These are phyloP conservation scores for Orthonychiurus folsomi DNA, from an alignment of 2,888 invertebrate species.

Conservation along the genomic window DNA sequence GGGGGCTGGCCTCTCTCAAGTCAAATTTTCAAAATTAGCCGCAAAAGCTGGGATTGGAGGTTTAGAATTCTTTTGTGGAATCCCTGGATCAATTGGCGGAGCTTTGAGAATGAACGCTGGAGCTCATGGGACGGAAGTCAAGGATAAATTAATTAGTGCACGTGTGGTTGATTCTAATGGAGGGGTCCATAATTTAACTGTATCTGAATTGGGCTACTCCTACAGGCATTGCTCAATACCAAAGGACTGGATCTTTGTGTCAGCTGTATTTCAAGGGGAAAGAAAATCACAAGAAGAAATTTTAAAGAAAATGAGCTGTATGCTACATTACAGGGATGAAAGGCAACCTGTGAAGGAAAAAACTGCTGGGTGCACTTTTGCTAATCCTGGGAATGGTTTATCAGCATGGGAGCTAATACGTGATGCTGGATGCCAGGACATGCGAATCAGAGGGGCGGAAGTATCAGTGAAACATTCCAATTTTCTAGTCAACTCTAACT, in stretches of 20 bases:
- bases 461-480: slow-evolving; percentile 2
- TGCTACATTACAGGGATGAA: background rate
- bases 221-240: background rate
- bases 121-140: slow-evolving; percentile 8
- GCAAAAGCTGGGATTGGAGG: slow-evolving; percentile 5
- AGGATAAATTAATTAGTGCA: background rate
- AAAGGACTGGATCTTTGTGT: slow-evolving; percentile 5
- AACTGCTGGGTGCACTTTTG: slow-evolving; percentile 4
- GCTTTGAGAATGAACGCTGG: slow-evolving; percentile 6
- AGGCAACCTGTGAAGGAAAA: slow-evolving; percentile 1
- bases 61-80: slow-evolving; percentile 7
- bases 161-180: background rate
- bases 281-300: background rate
- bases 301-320: background rate
- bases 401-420: background rate
- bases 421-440: background rate
- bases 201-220: background rate
- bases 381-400: background rate
- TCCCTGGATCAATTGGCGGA: slow-evolving; percentile 2
- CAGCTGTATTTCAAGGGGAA: background rate
- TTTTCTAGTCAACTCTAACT: slow-evolving; percentile 1
- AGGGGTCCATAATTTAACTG: background rate
- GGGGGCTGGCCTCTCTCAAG: background rate
- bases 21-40: background rate
- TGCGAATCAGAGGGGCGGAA: background rate